phyloP scores from a whole-genome alignment of 2,797 vertebrate genomes.

The Momotus momota region DNA sequence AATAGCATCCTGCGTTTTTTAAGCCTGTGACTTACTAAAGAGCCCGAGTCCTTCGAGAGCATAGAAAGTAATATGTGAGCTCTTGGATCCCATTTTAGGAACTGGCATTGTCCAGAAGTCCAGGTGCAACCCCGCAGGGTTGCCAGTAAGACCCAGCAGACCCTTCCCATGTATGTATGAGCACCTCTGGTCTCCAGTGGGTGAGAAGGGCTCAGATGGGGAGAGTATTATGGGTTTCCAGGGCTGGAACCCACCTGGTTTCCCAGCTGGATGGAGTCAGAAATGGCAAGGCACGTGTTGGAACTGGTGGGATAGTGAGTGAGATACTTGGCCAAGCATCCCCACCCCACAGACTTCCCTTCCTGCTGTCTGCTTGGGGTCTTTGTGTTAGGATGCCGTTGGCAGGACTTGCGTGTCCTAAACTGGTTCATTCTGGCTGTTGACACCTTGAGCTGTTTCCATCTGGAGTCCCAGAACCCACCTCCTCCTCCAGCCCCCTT shows the following conservation, averaged over 20 bases:
- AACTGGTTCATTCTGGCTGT: neutral
- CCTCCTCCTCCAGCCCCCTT: neutral
- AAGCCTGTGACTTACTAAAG: slow-evolving; percentile 68
- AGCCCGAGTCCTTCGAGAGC: slow-evolving; percentile 61
- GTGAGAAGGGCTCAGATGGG: neutral
- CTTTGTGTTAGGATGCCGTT: neutral
- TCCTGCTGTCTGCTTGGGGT: neutral
- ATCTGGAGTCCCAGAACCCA: neutral
- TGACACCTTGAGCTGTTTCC: neutral
- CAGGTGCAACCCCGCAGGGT: neutral
- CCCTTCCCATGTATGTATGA: neutral
- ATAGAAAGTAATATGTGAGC: neutral
- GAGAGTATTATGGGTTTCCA: neutral
- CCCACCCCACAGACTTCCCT: neutral
- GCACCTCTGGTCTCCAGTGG: neutral
- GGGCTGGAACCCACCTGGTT: slow-evolving; percentile 38
- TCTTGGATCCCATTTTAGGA: neutral
- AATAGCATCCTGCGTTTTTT: slow-evolving; percentile 74
- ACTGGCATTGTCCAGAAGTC: neutral
- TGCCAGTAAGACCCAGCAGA: neutral
- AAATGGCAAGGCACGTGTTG: neutral
- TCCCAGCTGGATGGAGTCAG: slow-evolving; percentile 27
- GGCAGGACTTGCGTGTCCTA: neutral
- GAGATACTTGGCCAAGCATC: neutral
- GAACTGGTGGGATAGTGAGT: neutral